Evolutionary conservation across 2,113 vertebrate species (phyloP).

Genomic region (Dromiciops gliroides): DNA sequence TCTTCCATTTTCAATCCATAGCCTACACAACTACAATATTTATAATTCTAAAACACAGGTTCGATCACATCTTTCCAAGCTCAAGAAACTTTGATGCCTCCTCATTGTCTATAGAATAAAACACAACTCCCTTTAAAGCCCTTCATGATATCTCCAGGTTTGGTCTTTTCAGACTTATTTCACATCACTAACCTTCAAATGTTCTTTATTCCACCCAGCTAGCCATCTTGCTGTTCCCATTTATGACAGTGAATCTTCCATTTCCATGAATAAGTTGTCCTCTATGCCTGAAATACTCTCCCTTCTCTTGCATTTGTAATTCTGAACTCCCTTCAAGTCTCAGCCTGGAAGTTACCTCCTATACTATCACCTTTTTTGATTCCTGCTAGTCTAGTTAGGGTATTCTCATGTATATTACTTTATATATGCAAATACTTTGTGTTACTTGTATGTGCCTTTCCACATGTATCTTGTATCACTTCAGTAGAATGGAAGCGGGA

Average conservation of each 20-base stretch:
- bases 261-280: not conserved
- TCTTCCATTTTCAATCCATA: not conserved
- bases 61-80: not conserved
- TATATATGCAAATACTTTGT: not conserved
- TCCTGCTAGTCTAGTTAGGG: not conserved
- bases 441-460: not conserved
- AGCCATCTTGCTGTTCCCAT: not conserved
- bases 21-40: not conserved
- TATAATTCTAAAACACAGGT: not conserved
- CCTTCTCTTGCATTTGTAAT: not conserved
- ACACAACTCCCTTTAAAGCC: not conserved
- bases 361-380: not conserved
- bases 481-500: not conserved
- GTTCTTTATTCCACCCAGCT: not conserved
- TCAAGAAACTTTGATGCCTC: not conserved
- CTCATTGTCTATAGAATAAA: not conserved
- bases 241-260: not conserved
- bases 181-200: not conserved
- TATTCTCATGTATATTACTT: not conserved
- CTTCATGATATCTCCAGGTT: not conserved
- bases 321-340: not conserved
- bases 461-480: not conserved
- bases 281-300: not conserved
- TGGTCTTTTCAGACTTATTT: not conserved
- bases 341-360: not conserved